phyloP scores from a whole-genome alignment of 2,113 vertebrate species.

The Podarcis raffonei region DNA sequence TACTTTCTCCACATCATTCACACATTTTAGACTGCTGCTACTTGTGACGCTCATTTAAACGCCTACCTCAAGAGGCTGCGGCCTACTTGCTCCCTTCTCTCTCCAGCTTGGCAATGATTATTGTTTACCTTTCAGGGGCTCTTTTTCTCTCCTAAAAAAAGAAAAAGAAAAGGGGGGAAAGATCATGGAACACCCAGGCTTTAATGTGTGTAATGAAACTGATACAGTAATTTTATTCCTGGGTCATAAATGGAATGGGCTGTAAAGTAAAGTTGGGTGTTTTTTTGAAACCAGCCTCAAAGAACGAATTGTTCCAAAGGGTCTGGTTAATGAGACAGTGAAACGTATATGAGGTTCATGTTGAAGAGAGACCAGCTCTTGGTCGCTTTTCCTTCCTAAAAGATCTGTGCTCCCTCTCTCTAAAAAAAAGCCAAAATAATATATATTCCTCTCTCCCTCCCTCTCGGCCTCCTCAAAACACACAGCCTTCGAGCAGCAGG shows the following conservation, averaged over 20 bases:
- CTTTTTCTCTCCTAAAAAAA: slow-evolving; percentile 37
- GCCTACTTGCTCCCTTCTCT: background rate
- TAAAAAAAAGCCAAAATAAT: slow-evolving; percentile 26
- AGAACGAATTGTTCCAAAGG: slow-evolving; percentile 68
- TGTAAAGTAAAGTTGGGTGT: slow-evolving; percentile 62
- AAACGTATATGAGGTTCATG: slow-evolving; percentile 21
- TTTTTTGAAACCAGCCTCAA: slow-evolving; percentile 50
- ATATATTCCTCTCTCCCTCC: background rate
- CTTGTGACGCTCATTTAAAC: background rate
- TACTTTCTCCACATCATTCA: no score
- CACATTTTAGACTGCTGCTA: background rate
- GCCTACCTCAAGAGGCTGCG: background rate
- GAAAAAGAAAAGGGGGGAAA: background rate
- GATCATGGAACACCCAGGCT: slow-evolving; percentile 49
- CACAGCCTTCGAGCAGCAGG: slow-evolving; percentile 24
- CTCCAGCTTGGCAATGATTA: slow-evolving; percentile 13
- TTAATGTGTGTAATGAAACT: slow-evolving; percentile 57
- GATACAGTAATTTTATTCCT: slow-evolving; percentile 71
- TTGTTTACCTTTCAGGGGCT: slow-evolving; percentile 46
- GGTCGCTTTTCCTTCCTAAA: background rate
- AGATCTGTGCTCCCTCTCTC: fast-evolving
- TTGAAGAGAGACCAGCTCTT: slow-evolving; percentile 6
- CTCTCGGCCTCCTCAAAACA: background rate
- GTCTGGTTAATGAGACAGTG: slow-evolving; percentile 55
- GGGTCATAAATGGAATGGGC: slow-evolving; percentile 69